These are phyloP conservation scores for Galerucella pusilla DNA, from an alignment of 2,888 invertebrate genomes.

Conservation along the genomic window DNA sequence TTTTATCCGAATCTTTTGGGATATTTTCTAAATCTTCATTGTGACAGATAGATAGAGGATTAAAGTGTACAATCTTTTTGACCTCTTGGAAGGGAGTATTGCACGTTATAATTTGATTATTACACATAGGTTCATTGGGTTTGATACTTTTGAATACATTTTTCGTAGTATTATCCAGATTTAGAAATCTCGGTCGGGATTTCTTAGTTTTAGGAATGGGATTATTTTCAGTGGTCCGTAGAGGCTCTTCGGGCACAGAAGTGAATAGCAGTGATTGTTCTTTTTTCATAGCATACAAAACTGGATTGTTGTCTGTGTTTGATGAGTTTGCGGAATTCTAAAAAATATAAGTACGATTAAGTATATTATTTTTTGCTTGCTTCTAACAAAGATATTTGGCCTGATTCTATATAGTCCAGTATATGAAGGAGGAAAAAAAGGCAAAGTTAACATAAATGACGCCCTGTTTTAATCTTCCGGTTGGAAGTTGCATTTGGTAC, in stretches of 20 bases:
- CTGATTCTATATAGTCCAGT: too few species aligned
- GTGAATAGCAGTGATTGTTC: conserved; percentile 85
- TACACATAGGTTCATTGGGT: neutral
- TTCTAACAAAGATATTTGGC: too few species aligned
- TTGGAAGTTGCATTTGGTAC: too few species aligned
- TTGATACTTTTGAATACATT: neutral
- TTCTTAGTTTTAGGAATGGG: conserved; percentile 49
- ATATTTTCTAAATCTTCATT: conserved; percentile 64
- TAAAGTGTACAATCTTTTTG: conserved; percentile 76
- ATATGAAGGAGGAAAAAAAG: too few species aligned
- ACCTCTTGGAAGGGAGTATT: conserved; percentile 81
- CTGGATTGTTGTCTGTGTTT: conserved; percentile 61
- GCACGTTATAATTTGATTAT: conserved; percentile 74
- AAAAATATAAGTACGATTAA: conserved; percentile 12
- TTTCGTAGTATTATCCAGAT: conserved; percentile 60
- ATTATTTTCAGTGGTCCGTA: conserved; percentile 49
- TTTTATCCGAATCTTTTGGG: neutral
- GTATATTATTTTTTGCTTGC: too few species aligned
- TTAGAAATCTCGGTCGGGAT: conserved; percentile 62
- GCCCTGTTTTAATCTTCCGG: too few species aligned
- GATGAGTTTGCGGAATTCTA: conserved; percentile 15
- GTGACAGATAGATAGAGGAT: conserved; percentile 79
- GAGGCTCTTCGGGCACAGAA: conserved; percentile 83
- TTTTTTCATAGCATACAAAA: conserved; percentile 75
- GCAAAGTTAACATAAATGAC: too few species aligned